These are phyloP conservation scores for Tinea pellionella DNA, from an alignment of 2,888 invertebrate genomes.

Conservation along the genomic window DNA sequence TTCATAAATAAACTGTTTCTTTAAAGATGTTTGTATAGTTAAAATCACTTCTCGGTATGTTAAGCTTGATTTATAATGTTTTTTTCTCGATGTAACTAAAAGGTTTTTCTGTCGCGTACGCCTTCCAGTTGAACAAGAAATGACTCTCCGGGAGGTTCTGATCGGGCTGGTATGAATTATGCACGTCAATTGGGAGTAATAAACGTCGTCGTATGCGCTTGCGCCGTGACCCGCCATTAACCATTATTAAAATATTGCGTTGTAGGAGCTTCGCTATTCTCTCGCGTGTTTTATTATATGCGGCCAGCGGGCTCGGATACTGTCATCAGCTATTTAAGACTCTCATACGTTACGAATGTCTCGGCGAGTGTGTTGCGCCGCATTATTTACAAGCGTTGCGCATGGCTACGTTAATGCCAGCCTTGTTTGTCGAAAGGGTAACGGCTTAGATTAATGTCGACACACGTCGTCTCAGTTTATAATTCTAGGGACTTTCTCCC, in stretches of 20 bases:
- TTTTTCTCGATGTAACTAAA: slow-evolving; percentile 3
- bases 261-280: slow-evolving; percentile 60
- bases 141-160: slow-evolving; percentile 15
- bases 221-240: slow-evolving; percentile 61
- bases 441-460: background rate
- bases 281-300: slow-evolving; percentile 60
- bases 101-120: slow-evolving; percentile 11
- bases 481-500: background rate
- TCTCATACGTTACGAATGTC: slow-evolving; percentile 54
- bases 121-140: slow-evolving; percentile 14
- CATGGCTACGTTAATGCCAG: slow-evolving; percentile 12
- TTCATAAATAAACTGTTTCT: background rate
- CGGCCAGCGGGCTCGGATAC: slow-evolving; percentile 39
- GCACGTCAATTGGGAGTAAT: slow-evolving; percentile 60
- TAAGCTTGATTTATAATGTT: slow-evolving; percentile 10
- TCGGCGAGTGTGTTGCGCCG: slow-evolving; percentile 31
- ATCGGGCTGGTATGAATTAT: slow-evolving; percentile 43
- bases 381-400: slow-evolving; percentile 26
- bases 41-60: slow-evolving; percentile 5
- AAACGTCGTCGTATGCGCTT: slow-evolving; percentile 55
- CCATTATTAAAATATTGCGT: slow-evolving; percentile 67
- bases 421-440: slow-evolving; percentile 11
- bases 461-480: background rate
- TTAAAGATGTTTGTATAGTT: background rate
- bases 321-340: slow-evolving; percentile 60